Base-by-base conservation (phyloP, 1,140 invertebrate species). In the Philotrypesis tridentata region DNA sequence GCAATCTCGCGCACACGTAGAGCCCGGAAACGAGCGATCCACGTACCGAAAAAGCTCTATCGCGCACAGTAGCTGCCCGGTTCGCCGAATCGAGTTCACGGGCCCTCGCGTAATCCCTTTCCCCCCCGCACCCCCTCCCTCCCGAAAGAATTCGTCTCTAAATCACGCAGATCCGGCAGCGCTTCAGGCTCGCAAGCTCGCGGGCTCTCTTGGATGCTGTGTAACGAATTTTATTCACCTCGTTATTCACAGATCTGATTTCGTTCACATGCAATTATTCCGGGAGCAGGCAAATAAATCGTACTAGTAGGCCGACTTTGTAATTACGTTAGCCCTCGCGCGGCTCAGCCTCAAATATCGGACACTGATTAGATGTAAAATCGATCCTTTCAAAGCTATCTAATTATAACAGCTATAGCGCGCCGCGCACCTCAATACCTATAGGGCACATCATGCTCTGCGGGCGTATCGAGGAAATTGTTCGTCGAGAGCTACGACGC, bases 61-160 rank as follows among this genome's bases (percentile, higher is more conserved):
- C 76, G 27, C 14, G 12, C 74, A 11, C 17, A 27, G 12, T 14
- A 17, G 12, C 72, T n/a, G 17, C 29, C 60, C 60, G 33, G 8
- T 61, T 63, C n/a, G n/a, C n/a, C n/a, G 29, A 76, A 63, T 40
- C 43, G 43, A 60, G 71, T 55, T 73, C 25, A 8, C 7, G 17
- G 23, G 33, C 12, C n/a, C 9, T 12, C 12, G 33, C 43, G 25
- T 74, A 67, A 74, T 80, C 55, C 33, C 67, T 25, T 43, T 17
- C 21, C 33, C 9, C 3, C 33, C 33, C 33, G 33, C 21, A n/a
- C 55, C 33, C 67, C n/a, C 29, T 17, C 21, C 33, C 9, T 5
- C 33, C 33, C 33, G 33, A 33, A 80, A 80, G 79, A 68, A 80
- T 80, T 31, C 68, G 68, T 74, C 71, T 74, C 60, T 74, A 74